A percentile compares a stretch with the other conserved stretches of the same genome.
Conservation (phyloP, 2,113 vertebrate genomes). For the Oreochromis niloticus region DNA sequence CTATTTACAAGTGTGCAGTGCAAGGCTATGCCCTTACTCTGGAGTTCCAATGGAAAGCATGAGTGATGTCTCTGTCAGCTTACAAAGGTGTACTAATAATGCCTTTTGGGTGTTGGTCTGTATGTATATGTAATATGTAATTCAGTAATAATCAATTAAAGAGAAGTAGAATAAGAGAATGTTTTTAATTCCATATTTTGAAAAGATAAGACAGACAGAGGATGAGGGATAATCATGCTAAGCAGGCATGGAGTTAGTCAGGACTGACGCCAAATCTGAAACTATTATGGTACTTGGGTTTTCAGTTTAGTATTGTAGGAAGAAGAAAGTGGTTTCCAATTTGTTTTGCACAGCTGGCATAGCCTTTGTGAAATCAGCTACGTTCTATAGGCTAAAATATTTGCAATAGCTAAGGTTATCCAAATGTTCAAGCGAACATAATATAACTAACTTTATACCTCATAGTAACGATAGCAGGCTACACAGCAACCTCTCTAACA, state of each 20-base stretch:
- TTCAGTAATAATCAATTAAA: neutral
- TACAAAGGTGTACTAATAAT: neutral
- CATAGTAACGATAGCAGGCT: neutral
- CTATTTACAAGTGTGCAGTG: neutral
- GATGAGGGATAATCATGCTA: neutral
- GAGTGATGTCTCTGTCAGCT: constrained; percentile 27
- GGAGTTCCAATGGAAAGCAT: constrained; percentile 40
- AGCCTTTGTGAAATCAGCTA: neutral
- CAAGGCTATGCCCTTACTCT: constrained; percentile 31
- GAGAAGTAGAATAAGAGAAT: neutral
- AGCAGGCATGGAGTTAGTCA: neutral
- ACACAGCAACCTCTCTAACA: neutral
- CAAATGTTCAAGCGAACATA: neutral
- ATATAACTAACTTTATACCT: neutral
- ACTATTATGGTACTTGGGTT: neutral
- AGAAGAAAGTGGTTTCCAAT: neutral
- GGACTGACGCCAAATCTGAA: neutral
- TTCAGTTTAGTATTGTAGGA: neutral
- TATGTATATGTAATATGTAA: neutral
- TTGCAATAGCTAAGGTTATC: neutral
- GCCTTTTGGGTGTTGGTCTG: neutral
- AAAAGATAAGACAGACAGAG: neutral
- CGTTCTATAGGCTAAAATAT: neutral
- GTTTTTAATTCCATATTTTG: neutral
- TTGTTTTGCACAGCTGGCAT: neutral